These are phyloP conservation scores for Lepidonotus clava DNA, from an alignment of 2,888 invertebrate genomes.

Conservation along the genomic window DNA sequence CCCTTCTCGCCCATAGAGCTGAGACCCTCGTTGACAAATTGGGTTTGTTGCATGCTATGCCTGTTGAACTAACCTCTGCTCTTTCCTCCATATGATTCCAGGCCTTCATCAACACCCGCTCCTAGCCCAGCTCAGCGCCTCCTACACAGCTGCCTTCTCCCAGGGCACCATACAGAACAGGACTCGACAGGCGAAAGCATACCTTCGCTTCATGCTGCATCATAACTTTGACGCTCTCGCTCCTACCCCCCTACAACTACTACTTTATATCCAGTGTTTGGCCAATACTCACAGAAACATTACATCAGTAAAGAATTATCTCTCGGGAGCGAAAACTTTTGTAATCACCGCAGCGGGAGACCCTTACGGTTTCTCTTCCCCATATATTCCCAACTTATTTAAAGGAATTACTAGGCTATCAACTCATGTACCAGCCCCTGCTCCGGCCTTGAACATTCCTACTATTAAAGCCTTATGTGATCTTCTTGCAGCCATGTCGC, in stretches of 20 bases:
- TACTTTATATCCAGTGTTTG: background rate
- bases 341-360: background rate
- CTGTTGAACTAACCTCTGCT: background rate
- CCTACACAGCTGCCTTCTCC: background rate
- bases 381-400: background rate
- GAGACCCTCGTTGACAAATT: background rate
- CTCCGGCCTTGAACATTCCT: background rate
- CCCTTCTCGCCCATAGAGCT: background rate
- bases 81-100: background rate
- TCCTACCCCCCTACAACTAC: background rate
- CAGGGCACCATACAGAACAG: background rate
- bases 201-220: background rate
- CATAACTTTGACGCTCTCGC: background rate
- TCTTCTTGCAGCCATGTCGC: background rate
- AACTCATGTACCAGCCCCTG: background rate
- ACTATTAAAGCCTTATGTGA: background rate
- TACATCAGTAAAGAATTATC: background rate
- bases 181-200: background rate
- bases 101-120: background rate
- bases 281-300: background rate
- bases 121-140: background rate
- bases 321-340: background rate
- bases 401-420: background rate
- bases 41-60: background rate
- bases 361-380: background rate